Conservation (phyloP, 2,113 vertebrate species). For the Diadophis punctatus region DNA sequence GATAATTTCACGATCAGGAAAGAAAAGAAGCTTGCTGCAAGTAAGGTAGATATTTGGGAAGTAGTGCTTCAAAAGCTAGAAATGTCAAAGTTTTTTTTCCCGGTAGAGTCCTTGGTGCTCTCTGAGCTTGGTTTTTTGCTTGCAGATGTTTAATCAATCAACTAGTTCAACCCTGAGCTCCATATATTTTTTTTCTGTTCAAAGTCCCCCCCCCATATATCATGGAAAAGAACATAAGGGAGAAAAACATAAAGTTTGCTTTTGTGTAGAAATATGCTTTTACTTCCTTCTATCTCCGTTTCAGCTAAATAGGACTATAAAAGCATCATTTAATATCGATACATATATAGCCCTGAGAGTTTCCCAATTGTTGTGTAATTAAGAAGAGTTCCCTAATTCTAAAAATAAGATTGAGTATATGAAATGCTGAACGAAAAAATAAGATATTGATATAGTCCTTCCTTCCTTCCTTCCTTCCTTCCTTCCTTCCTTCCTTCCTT, state of each 20-base stretch:
- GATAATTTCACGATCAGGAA: conserved; percentile 30
- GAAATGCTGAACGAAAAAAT: background rate
- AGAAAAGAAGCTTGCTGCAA: background rate
- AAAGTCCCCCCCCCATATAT: conserved; percentile 20
- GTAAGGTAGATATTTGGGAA: conserved; percentile 25
- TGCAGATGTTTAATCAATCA: no score
- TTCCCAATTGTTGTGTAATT: background rate
- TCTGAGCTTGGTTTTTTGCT: no score
- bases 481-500: background rate
- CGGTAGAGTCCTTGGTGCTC: no score
- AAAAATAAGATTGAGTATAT: background rate
- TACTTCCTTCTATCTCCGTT: background rate
- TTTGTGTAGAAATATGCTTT: background rate
- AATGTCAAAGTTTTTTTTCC: conserved; percentile 4
- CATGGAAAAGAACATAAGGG: background rate
- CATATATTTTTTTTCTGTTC: no score
- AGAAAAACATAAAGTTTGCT: background rate
- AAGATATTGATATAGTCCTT: background rate
- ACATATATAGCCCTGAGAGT: background rate
- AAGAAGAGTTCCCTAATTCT: background rate
- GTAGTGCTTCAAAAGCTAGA: conserved; percentile 28
- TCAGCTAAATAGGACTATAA: background rate
- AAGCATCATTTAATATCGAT: background rate
- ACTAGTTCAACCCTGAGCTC: no score
- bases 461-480: background rate